Percentiles rank a stretch among this genome's conserved stretches.
Evolutionary conservation across 2,888 invertebrate species (phyloP).

Genomic region (Seladonia tumulorum): DNA sequence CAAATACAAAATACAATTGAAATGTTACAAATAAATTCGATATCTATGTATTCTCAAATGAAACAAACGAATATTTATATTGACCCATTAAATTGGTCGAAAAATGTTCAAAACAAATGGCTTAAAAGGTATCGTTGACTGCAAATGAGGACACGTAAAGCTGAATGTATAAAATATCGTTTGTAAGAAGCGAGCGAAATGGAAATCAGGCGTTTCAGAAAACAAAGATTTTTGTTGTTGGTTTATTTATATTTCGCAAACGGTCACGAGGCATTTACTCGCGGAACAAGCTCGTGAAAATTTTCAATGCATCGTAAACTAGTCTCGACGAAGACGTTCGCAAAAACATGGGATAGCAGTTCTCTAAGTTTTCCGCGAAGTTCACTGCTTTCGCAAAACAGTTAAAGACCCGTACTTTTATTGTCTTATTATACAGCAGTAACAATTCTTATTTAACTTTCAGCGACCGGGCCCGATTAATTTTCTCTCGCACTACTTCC

Average conservation of each 20-base stretch:
- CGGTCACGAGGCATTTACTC: constrained; percentile 44
- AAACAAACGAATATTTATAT: no score
- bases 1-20: background rate
- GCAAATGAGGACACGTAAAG: no score
- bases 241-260: background rate
- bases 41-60: background rate
- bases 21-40: background rate
- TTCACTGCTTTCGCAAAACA: constrained; percentile 45
- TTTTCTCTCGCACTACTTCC: constrained; percentile 16
- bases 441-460: constrained; percentile 52
- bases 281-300: constrained; percentile 43
- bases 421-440: constrained; percentile 48
- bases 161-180: background rate
- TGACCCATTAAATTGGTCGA: no score
- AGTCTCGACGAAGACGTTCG: constrained; percentile 31
- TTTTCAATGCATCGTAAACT: constrained; percentile 61
- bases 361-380: constrained; percentile 30
- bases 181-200: background rate
- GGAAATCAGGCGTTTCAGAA: no score
- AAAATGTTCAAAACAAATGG: no score
- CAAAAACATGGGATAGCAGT: constrained; percentile 44
- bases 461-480: constrained; percentile 14
- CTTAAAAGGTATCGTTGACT: no score
- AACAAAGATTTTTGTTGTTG: background rate
- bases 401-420: constrained; percentile 51